Conservation (phyloP, 2,113 vertebrate species). For the Anoura caudifer region DNA sequence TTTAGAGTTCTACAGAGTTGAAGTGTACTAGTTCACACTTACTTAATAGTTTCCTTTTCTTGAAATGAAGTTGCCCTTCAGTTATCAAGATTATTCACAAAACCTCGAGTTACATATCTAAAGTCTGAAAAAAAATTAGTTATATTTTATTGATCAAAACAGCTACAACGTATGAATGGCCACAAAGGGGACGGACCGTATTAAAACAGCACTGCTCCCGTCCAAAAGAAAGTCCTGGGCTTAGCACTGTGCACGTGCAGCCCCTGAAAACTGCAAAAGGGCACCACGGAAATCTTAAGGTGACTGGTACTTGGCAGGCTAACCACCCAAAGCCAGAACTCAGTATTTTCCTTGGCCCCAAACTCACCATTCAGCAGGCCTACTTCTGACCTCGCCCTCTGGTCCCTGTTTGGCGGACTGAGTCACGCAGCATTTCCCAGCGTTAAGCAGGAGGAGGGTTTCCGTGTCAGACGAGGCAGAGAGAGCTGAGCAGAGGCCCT, state of each 20-base stretch:
- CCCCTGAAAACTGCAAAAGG: not conserved
- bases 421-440: not conserved
- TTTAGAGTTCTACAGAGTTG: not conserved
- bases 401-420: not conserved
- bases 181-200: not conserved
- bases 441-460: not conserved
- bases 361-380: conserved; percentile 17
- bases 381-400: conserved; percentile 24
- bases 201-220: not conserved
- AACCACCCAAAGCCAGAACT: not conserved
- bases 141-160: not conserved
- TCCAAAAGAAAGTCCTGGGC: not conserved
- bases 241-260: not conserved
- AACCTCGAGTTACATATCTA: not conserved
- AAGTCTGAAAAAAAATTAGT: not conserved
- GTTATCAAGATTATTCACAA: not conserved
- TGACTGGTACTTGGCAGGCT: conserved; percentile 18
- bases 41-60: not conserved
- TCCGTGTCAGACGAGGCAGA: not conserved
- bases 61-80: not conserved
- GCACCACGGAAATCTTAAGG: not conserved
- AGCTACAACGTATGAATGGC: not conserved
- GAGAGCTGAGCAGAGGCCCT: not conserved
- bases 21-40: not conserved
- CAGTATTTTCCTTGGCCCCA: conserved; percentile 35